Conservation (phyloP, 2,888 invertebrate genomes). For the Matsumyia berberina region DNA sequence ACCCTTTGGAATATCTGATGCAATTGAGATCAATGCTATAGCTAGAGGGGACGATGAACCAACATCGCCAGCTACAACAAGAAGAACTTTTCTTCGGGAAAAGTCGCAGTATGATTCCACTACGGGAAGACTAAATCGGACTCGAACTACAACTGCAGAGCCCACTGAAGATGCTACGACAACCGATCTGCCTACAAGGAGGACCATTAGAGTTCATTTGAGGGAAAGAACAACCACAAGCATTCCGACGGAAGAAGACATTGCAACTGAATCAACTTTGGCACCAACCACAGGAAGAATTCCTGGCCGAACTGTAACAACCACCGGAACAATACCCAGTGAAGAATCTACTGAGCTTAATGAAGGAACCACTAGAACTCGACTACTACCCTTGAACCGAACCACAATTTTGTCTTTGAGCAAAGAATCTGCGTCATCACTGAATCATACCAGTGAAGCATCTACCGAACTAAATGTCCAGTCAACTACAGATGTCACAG, state of each 20-base stretch:
- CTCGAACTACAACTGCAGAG: background rate
- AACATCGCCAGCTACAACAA: background rate
- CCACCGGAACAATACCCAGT: background rate
- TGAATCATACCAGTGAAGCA: background rate
- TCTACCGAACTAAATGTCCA: background rate
- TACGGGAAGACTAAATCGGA: background rate
- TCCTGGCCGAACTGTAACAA: background rate
- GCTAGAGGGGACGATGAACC: background rate
- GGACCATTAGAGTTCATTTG: background rate
- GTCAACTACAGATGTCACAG: constrained; percentile 11
- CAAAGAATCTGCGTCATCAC: background rate
- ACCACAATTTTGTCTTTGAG: background rate
- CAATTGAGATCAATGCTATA: constrained; percentile 11
- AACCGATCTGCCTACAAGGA: background rate
- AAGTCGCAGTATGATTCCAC: background rate
- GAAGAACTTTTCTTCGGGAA: background rate
- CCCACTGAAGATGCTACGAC: background rate
- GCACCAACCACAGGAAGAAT: background rate
- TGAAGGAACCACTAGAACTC: background rate
- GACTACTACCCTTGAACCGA: background rate
- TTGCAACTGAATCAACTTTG: background rate
- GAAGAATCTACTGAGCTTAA: background rate
- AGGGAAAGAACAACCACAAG: background rate
- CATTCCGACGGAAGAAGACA: background rate
- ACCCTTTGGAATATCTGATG: background rate